These are phyloP conservation scores for Thunnus albacares DNA, from an alignment of 2,797 vertebrate genomes.

Conservation along the genomic window DNA sequence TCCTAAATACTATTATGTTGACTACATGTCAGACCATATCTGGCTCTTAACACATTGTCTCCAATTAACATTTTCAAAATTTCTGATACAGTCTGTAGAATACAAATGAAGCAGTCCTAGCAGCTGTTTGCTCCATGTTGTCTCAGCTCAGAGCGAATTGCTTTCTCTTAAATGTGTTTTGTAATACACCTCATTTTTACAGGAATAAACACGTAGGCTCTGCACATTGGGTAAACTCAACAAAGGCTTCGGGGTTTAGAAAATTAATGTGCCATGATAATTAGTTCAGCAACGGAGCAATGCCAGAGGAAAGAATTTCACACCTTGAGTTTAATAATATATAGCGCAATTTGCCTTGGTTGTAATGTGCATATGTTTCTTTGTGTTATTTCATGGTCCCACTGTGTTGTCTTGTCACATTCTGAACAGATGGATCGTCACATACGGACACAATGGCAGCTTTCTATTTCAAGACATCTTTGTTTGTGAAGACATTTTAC, in stretches of 20 bases:
- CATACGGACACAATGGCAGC: conserved; percentile 24
- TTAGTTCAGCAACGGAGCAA: conserved; percentile 81
- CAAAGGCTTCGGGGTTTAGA: conserved; percentile 76
- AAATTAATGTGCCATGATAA: conserved; percentile 85
- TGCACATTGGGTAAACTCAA: conserved; percentile 77
- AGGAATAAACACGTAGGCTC: conserved; percentile 62
- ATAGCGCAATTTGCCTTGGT: conserved; percentile 73
- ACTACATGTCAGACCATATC: conserved; percentile 79
- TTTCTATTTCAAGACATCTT: conserved; percentile 23
- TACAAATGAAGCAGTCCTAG: conserved; percentile 80
- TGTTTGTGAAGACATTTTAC: conserved; percentile 14
- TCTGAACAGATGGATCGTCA: conserved; percentile 53
- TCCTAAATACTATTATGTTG: conserved; percentile 74
- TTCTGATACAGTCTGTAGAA: conserved; percentile 81
- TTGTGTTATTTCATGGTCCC: conserved; percentile 57
- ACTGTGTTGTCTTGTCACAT: conserved; percentile 48
- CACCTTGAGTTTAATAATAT: conserved; percentile 84
- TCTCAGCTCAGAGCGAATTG: conserved; percentile 59
- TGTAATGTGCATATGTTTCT: conserved; percentile 73
- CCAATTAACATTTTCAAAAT: conserved; percentile 82
- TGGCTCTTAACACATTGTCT: conserved; percentile 78
- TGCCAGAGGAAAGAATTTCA: conserved; percentile 79
- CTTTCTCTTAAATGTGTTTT: conserved; percentile 73
- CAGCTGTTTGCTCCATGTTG: conserved; percentile 62
- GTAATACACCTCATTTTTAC: conserved; percentile 69